These are phyloP conservation scores for Anoura caudifer DNA, from an alignment of 2,113 vertebrate genomes.

Conservation along the genomic window DNA sequence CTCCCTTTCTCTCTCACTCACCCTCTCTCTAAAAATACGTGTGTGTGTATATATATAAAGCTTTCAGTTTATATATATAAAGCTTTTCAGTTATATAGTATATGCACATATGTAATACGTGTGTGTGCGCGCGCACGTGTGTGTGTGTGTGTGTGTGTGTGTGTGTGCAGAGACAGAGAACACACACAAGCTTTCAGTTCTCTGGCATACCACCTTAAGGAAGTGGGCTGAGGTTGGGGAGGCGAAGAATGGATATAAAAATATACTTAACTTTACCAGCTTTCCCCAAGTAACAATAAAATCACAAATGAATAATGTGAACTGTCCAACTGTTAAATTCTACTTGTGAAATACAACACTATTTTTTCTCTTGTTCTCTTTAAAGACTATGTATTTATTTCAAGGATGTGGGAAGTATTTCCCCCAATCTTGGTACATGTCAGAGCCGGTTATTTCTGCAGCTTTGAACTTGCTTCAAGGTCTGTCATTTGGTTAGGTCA, in stretches of 20 bases:
- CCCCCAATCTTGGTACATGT: constrained; percentile 77
- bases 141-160: too few species aligned
- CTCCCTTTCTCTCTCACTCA: too few species aligned
- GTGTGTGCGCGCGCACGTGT: too few species aligned
- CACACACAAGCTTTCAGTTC: background rate
- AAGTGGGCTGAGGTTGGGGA: background rate
- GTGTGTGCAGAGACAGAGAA: too few species aligned
- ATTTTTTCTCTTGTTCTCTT: constrained; percentile 64
- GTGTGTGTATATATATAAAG: too few species aligned
- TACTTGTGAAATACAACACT: constrained; percentile 48
- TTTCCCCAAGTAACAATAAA: constrained; percentile 48
- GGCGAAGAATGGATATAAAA: background rate
- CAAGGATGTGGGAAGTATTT: constrained; percentile 63
- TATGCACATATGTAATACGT: too few species aligned
- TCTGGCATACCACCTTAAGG: background rate
- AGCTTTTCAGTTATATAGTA: too few species aligned
- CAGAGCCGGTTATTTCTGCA: constrained; percentile 76
- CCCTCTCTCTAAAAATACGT: too few species aligned
- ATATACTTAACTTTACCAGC: background rate
- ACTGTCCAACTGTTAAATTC: constrained; percentile 49
- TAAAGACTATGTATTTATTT: constrained; percentile 71
- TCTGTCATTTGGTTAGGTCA: constrained; percentile 81
- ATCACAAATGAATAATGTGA: constrained; percentile 57
- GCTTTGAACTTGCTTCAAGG: constrained; percentile 83
- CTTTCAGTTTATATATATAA: too few species aligned